Evolutionary conservation across 2,888 invertebrate genomes (phyloP), one percentile per base, ranked within the genome.

Genomic region (Drosophila pseudotalamancana): DNA sequence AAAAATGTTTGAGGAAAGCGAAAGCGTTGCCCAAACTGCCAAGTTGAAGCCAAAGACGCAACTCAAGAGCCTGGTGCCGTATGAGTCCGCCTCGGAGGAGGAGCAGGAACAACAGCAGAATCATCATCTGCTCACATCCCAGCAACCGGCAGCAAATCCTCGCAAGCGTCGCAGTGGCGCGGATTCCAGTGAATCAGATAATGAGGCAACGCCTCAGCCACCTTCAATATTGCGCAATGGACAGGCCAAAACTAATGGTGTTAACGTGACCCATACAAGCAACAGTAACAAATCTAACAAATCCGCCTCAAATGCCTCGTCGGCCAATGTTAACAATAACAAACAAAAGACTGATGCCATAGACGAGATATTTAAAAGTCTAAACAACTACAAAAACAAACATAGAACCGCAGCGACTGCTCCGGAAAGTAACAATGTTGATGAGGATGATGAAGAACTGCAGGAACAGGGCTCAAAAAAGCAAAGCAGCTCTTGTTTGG

Each of bases 21-120:
- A 54, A 0, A 51, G 29, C 18, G 63, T 60, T 34, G 59, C 59
- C 6, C 74, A 51, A 53, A 69, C 72, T 74, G 72, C 72, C 63
- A 72, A 74, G 70, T 63, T 74, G 60, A 72, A 74, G 72, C 82
- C 80, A 75, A 78, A 81, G 66, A 54, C 80, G 65, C 78, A 82
- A 23, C 65, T 86, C 1, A 90, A 90, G 64, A 91, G 91, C 60
- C 90, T 94, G 53, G 94, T 94, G 56, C 94, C 94, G 18, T 94
- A 94, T 77, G 94, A 93, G 78, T 93, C 93, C 0, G 94, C 93
- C 80, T 93, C 94, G 0, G 94, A 90, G 27, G 90, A 90, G 59
- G 83, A 84, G 34, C 84, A 81, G 21, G 39, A 37, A 18, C 57
- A 50, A 11, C 63, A 55, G 16, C 40, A 53, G 25, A 46, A 48